Percentiles rank a stretch among this genome's conserved stretches.
Conservation (phyloP, 2,888 invertebrate species). For the Caenorhabditis angaria region DNA sequence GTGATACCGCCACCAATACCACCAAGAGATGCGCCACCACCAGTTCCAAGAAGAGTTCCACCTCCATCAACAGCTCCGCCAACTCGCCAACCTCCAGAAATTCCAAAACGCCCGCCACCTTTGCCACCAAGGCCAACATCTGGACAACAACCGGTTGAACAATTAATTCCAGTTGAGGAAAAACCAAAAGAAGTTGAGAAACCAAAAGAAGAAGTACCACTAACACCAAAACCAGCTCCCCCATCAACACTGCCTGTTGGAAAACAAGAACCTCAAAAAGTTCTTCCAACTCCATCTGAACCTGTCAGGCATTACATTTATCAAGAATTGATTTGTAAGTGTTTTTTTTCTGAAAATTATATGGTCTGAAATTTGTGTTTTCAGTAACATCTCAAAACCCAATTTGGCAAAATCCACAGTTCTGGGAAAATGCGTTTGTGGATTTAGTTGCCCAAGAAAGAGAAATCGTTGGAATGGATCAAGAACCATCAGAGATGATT, state of each 20-base stretch:
- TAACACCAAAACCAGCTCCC: conserved; percentile 26
- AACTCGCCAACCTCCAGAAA: conserved; percentile 20
- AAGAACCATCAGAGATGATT: conserved; percentile 75
- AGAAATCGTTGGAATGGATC: conserved; percentile 99
- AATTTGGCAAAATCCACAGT: conserved; percentile 98
- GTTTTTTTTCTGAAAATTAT: background rate
- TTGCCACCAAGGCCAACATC: conserved; percentile 40
- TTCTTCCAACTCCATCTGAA: conserved; percentile 50
- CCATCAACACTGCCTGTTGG: conserved; percentile 42
- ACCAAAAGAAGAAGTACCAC: background rate
- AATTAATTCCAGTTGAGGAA: background rate
- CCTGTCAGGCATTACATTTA: conserved; percentile 63
- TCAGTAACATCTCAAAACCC: conserved; percentile 53
- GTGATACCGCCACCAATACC: conserved; percentile 43
- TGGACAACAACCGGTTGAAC: background rate
- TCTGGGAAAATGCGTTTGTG: conserved; percentile 98
- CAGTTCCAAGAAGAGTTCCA: conserved; percentile 24
- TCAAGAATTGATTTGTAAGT: conserved; percentile 66
- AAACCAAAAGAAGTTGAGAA: background rate
- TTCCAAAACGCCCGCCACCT: conserved; percentile 42
- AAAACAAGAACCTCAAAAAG: conserved; percentile 44
- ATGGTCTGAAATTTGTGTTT: conserved; percentile 11
- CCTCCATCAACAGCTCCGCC: conserved; percentile 15
- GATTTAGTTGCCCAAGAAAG: conserved; percentile 96
- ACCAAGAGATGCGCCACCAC: conserved; percentile 39